Base-by-base conservation (phyloP, 1,140 invertebrate genomes). In the Drosophila willistoni region DNA sequence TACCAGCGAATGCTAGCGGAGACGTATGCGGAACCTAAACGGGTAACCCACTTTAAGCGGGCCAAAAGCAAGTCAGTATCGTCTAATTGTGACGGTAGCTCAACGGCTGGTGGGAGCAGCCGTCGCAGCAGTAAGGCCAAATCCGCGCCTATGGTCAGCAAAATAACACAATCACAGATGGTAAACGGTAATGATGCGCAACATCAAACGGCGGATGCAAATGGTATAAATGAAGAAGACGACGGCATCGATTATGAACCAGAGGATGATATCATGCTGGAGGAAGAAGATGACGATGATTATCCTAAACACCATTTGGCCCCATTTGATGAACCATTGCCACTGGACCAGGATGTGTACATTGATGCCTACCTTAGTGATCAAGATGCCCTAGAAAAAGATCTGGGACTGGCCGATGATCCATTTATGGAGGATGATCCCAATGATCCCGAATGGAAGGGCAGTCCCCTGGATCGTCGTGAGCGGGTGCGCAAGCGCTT, bases 361-460 rank as follows among this genome's bases (percentile, higher is more conserved):
- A 84, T 81, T 42, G 67, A 89, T 75, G 80, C 85, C 22, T 89
- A 89, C 71, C 44, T 90, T 9, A 78, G 74, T 10, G 81, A 82
- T 34, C 70, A 60, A 7, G 78, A 73, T 7, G 79, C 63, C 7
- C 57, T 86, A 17, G 82, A 90, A 17, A 73, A 83, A 22, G 94
- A 94, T 79, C 94, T 95, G 44, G 44, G 17, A 22, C 10, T 51
- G 29, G 94, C 93, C 19, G 93, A 94, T 42, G 92, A 94, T 69
- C 94, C 94, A 47, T 91, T 91, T n/a, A 65, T 72, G 36, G 94
- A 94, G 22, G 96, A 96, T 79, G 96, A 96, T 92, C 95, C 95
- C 7, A 96, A 96, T 92, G 96, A 96, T 93, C 96, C 96, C n/a
- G 96, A 96, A 86, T 96, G 96, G 96, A 86, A 86, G 44, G 82